Percentiles rank a stretch among this genome's conserved stretches.
Evolutionary conservation across 2,113 vertebrate genomes (phyloP).

Genomic region (Rhadina sibilatrix): DNA sequence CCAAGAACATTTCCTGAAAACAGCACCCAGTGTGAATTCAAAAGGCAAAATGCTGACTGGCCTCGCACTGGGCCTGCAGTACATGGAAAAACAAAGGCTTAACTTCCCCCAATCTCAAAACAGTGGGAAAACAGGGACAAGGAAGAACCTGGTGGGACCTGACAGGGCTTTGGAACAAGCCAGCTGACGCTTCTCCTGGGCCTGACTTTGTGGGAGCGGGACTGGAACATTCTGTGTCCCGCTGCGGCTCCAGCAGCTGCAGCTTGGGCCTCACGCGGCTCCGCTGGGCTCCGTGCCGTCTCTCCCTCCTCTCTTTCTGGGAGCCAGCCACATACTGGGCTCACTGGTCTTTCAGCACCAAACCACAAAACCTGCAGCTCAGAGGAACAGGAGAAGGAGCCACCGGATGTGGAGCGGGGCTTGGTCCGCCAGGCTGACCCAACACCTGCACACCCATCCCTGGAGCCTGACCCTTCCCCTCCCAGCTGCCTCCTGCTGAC

Average conservation of each 20-base stretch:
- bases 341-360: background rate
- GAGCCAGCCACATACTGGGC: background rate
- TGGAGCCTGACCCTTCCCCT: fast-evolving
- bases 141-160: background rate
- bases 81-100: background rate
- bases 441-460: fast-evolving
- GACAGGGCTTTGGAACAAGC: background rate
- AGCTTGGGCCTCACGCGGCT: fast-evolving
- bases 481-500: background rate
- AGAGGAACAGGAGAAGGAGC: background rate
- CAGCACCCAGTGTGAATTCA: background rate
- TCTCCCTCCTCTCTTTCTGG: background rate
- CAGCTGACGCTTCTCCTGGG: background rate
- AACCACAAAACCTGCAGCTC: background rate
- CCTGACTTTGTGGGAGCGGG: too few relatives aligned
- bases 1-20: background rate
- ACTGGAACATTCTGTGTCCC: fast-evolving
- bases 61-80: fast-evolving
- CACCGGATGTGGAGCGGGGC: too few relatives aligned
- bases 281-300: fast-evolving
- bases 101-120: background rate
- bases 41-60: background rate
- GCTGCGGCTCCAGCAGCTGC: background rate
- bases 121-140: fast-evolving
- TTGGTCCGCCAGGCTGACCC: fast-evolving